These are phyloP conservation scores for Poeciliopsis infans DNA, from an alignment of 2,797 vertebrate species.

Conservation along the genomic window DNA sequence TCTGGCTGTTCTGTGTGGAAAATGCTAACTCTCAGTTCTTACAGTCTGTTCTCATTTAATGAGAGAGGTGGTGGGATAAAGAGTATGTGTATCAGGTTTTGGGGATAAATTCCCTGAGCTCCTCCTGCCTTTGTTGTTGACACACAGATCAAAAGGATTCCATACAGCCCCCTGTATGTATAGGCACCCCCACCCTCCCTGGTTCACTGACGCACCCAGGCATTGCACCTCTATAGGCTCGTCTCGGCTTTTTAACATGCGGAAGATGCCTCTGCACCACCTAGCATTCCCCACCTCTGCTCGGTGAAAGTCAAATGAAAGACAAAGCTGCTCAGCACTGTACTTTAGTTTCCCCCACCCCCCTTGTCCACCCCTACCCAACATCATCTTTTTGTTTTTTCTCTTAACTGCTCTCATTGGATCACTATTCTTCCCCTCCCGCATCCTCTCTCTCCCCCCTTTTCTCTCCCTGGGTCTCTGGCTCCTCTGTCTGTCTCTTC, in stretches of 20 bases:
- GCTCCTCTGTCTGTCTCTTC: slow-evolving; percentile 37
- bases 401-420: slow-evolving; percentile 60
- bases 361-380: slow-evolving; percentile 50
- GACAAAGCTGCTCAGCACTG: slow-evolving; percentile 70
- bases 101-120: slow-evolving; percentile 18
- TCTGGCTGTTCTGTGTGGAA: background rate
- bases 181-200: slow-evolving; percentile 32
- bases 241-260: slow-evolving; percentile 74
- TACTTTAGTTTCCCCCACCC: slow-evolving; percentile 67
- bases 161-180: slow-evolving; percentile 50
- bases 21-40: background rate
- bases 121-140: slow-evolving; percentile 60
- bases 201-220: slow-evolving; percentile 27
- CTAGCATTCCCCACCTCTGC: slow-evolving; percentile 65
- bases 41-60: background rate
- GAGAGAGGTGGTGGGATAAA: background rate
- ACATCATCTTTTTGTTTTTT: slow-evolving; percentile 37
- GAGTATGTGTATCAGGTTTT: slow-evolving; percentile 21
- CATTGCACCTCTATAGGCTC: slow-evolving; percentile 58
- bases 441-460: slow-evolving; percentile 27
- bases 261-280: slow-evolving; percentile 69
- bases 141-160: slow-evolving; percentile 61
- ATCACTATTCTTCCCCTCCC: slow-evolving; percentile 36
- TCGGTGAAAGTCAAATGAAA: slow-evolving; percentile 84
- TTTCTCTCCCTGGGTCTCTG: slow-evolving; percentile 34